Evolutionary conservation across 1,140 invertebrate genomes (phyloP), one percentile per base, ranked within the genome.

Genomic region (Zaprionus africanus): DNA sequence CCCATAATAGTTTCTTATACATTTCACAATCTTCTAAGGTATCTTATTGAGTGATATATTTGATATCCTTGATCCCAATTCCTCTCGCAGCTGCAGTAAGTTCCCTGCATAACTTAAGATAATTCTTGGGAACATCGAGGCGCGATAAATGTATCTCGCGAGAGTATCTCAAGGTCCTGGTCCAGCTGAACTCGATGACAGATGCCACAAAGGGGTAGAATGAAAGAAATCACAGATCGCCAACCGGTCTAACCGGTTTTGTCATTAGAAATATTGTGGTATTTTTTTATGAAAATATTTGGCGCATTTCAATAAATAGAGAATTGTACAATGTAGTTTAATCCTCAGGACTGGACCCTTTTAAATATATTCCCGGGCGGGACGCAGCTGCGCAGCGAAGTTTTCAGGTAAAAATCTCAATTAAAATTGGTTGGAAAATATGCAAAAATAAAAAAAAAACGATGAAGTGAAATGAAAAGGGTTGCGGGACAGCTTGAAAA

Each of bases 371-470:
- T 49, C 70, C 75, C 73, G 26, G 61, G 26, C 34, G 43, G 58
- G 53, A 57, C 71, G 80, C 83, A 87, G 84, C 84, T 87, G 85
- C 74, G 60, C 54, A 34, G 43, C n/a, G 15, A 5, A 68, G 28
- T 72, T 76, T 87, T 78, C 85, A 88, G 85, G 85, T 88, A 90
- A 80, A 87, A 76, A 88, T 79, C 78, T 90, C 75, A 88, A 90
- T 88, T 84, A 88, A 88, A 88, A 81, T 51, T 67, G 63, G 58
- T 83, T 71, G 51, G 65, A 86, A 82, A 74, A 66, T 74, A 73
- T 80, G 65, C 60, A 72, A 41, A 67, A 62, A 54, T 3, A 11
- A 38, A 9, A 28, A 24, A 34, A 34, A 11, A 34, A 34, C 2
- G 9, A 34, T 34, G 9, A 11, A 34, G 17, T 9, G 43, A 17